Conservation (phyloP, 1,140 invertebrate genomes). For the Drosophila willistoni region DNA sequence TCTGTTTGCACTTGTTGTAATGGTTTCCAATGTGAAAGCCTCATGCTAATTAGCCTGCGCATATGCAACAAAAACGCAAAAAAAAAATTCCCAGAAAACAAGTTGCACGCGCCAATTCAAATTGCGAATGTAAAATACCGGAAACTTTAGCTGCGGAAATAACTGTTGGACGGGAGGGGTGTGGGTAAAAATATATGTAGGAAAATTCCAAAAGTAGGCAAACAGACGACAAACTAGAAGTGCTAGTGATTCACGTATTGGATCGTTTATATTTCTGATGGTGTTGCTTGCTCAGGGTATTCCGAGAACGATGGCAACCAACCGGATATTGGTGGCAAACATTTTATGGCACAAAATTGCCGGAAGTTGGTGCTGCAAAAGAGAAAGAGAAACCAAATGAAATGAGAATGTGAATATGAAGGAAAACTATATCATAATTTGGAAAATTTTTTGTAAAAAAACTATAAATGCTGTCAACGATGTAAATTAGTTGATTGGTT, state of each 20-base stretch:
- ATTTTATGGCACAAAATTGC: slow-evolving; percentile 71
- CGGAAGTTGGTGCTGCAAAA: slow-evolving; percentile 62
- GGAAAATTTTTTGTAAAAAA: neutral
- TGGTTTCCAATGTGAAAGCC: neutral
- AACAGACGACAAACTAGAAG: slow-evolving; percentile 7
- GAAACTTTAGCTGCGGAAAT: slow-evolving; percentile 53
- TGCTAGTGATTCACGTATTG: neutral
- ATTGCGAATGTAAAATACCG: slow-evolving; percentile 40
- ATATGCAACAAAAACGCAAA: slow-evolving; percentile 45
- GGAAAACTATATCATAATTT: slow-evolving; percentile 24
- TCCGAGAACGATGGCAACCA: slow-evolving; percentile 30
- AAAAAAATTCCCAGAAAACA: slow-evolving; percentile 12
- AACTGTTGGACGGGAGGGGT: neutral
- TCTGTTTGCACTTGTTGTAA: slow-evolving; percentile 16
- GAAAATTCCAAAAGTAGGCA: slow-evolving; percentile 5
- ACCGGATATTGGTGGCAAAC: slow-evolving; percentile 77
- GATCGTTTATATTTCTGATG: slow-evolving; percentile 7
- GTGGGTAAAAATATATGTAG: neutral
- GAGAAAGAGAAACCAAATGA: slow-evolving; percentile 33
- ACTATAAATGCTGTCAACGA: no score
- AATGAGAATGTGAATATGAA: slow-evolving; percentile 26
- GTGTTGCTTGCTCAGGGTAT: slow-evolving; percentile 16
- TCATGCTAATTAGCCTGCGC: slow-evolving; percentile 70
- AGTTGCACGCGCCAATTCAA: slow-evolving; percentile 38
- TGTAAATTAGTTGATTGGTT: no score